A percentile compares a stretch with the other conserved stretches of the same genome.
Evolutionary conservation across 2,113 vertebrate species (phyloP).

Genomic region (Chloropsis hardwickii): DNA sequence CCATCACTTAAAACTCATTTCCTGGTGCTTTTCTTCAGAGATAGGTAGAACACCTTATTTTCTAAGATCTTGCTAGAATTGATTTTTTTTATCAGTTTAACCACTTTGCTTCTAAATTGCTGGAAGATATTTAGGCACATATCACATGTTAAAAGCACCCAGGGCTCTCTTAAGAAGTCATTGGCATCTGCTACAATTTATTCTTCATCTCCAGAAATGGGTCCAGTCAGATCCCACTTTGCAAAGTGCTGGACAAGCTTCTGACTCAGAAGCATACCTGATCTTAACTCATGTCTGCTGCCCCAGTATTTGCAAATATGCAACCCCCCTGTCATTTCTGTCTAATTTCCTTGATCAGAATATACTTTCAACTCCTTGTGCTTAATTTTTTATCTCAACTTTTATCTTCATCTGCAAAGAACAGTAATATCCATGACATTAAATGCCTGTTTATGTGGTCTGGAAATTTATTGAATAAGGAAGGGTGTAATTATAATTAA

Average conservation of each 20-base stretch:
- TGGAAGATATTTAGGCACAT: neutral
- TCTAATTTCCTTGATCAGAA: neutral
- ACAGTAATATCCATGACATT: rapidly evolving
- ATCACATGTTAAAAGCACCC: neutral
- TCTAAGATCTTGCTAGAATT: neutral
- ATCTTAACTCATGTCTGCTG: neutral
- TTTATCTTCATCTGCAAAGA: neutral
- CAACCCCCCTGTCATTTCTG: neutral
- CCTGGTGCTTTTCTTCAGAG: neutral
- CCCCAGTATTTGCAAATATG: neutral
- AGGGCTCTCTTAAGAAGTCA: neutral
- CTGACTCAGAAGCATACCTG: neutral
- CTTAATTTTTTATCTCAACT: neutral
- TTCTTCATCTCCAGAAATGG: neutral
- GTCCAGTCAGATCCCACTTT: neutral
- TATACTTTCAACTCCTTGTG: neutral
- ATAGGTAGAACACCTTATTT: neutral
- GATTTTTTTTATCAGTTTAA: neutral
- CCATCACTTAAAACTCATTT: neutral
- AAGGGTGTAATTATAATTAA: neutral
- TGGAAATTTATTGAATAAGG: neutral
- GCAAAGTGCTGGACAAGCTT: neutral
- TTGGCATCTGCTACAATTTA: neutral
- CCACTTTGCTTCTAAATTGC: neutral
- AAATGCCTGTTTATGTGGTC: neutral